phyloP scores from a whole-genome alignment of 2,113 vertebrate species.

The Jacana jacana region DNA sequence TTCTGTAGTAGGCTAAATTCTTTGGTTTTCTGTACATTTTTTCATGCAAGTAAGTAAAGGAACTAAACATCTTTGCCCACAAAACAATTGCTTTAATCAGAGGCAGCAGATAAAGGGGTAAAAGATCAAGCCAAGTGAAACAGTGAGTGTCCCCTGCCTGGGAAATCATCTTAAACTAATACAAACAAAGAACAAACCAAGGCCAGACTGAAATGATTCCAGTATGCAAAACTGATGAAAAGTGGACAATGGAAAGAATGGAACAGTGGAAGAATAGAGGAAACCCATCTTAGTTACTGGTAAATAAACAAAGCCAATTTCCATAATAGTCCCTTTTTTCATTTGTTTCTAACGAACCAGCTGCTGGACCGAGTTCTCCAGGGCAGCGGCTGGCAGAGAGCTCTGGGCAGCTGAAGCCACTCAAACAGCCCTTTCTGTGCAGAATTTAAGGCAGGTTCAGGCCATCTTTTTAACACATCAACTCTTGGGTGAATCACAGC shows the following conservation, averaged over 20 bases:
- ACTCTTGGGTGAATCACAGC: not conserved
- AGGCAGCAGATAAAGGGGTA: not conserved
- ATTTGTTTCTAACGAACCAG: conserved; percentile 18
- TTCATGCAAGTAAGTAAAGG: not conserved
- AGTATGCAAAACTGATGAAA: not conserved
- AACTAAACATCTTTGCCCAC: not conserved
- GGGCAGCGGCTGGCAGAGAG: not conserved
- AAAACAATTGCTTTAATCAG: not conserved
- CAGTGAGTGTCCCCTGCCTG: not conserved
- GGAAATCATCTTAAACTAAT: not conserved
- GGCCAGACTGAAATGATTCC: not conserved
- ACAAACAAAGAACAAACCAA: conserved; percentile 8
- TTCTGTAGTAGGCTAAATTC: not conserved
- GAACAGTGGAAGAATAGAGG: not conserved
- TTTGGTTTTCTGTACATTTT: not conserved
- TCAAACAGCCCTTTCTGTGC: conserved; percentile 25
- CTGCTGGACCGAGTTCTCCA: not conserved
- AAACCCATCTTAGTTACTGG: not conserved
- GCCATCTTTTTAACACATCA: conserved; percentile 25
- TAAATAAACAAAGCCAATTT: not conserved
- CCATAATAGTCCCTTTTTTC: not conserved
- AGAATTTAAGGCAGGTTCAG: conserved; percentile 28
- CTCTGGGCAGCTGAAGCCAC: conserved; percentile 44
- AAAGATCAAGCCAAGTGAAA: not conserved
- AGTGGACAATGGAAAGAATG: not conserved